Evolutionary conservation across 2,797 vertebrate genomes (phyloP).

Genomic region (Falco naumanni): DNA sequence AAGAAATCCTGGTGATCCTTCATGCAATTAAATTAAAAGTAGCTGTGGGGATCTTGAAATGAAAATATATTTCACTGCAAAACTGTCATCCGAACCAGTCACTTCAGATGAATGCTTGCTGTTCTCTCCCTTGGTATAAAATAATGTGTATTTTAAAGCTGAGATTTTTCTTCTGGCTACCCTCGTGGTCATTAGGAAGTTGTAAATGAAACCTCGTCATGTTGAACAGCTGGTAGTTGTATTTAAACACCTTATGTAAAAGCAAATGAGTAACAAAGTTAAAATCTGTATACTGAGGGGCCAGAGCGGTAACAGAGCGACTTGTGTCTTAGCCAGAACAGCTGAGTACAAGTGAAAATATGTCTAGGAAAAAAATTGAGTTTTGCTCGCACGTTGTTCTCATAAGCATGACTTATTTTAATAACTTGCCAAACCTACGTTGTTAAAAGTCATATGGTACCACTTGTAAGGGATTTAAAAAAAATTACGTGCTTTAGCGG

Average conservation of each 20-base stretch:
- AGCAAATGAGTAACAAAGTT: not conserved
- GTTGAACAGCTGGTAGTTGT: not conserved
- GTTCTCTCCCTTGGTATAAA: constrained; percentile 22
- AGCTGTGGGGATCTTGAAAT: constrained; percentile 51
- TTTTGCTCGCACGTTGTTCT: not conserved
- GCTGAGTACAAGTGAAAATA: not conserved
- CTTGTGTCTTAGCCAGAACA: not conserved
- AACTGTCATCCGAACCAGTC: not conserved
- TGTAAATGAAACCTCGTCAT: not conserved
- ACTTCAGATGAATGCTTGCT: not conserved
- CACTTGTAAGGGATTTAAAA: not conserved
- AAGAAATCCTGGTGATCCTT: constrained; percentile 47
- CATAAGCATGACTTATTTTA: not conserved
- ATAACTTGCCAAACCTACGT: not conserved
- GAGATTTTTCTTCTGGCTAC: constrained; percentile 16
- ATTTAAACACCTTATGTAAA: not conserved
- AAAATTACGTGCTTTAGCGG: not conserved
- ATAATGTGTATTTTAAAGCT: constrained; percentile 19
- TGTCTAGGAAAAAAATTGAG: not conserved
- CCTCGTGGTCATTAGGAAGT: not conserved
- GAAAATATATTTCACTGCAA: not conserved
- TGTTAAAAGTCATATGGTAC: not conserved
- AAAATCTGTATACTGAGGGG: not conserved
- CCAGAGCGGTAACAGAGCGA: not conserved
- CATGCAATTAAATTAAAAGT: constrained; percentile 46